Conservation (phyloP, 2,113 vertebrate genomes). For the Cygnus atratus region DNA sequence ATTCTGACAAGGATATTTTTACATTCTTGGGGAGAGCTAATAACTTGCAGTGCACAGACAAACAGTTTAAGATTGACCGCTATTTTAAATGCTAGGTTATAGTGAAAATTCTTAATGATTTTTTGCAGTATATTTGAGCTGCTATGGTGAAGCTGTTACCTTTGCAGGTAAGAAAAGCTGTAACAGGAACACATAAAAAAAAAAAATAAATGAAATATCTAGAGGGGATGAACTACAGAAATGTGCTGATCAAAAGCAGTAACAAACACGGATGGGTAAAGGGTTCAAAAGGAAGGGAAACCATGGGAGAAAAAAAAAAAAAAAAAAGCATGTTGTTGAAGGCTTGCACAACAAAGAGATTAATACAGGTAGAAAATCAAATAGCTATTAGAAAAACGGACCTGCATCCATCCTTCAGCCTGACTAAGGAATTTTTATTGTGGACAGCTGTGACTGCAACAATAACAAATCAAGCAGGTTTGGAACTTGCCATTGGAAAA, state of each 20-base stretch:
- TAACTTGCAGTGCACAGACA: neutral
- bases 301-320: conserved; percentile 15
- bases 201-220: neutral
- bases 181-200: neutral
- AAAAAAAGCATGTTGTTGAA: neutral
- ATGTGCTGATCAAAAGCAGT: neutral
- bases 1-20: neutral
- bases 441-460: neutral
- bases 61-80: neutral
- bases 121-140: neutral
- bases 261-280: neutral
- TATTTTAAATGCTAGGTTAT: neutral
- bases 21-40: neutral
- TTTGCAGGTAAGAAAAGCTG: neutral
- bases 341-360: neutral
- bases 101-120: neutral
- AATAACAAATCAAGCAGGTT: neutral
- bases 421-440: neutral
- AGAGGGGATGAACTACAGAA: neutral
- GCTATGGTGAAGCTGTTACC: neutral
- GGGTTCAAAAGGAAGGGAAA: neutral
- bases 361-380: neutral
- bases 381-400: neutral
- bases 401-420: neutral
- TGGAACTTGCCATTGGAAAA: neutral